Evolutionary conservation across 2,113 vertebrate genomes (phyloP).

Genomic region (Marcusenius ussheri): DNA sequence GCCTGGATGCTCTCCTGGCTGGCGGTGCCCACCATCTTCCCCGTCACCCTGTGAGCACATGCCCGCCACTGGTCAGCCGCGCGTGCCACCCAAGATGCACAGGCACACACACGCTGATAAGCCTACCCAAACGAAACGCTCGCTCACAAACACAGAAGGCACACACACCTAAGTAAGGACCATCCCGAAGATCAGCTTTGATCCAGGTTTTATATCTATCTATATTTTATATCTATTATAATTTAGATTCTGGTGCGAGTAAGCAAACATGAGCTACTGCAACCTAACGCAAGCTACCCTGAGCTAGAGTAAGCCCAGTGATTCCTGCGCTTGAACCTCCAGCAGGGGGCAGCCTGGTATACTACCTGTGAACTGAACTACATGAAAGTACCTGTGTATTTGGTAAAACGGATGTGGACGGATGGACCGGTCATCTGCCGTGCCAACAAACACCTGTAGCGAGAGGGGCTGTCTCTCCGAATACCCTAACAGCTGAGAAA

Average conservation of each 20-base stretch:
- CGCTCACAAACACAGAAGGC: neutral
- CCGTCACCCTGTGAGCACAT: slow-evolving; percentile 67
- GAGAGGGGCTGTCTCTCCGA: slow-evolving; percentile 76
- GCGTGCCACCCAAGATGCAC: neutral
- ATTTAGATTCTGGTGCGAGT: neutral
- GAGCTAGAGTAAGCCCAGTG: neutral
- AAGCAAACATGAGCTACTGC: neutral
- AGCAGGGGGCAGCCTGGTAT: neutral
- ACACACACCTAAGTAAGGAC: neutral
- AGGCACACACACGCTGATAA: neutral
- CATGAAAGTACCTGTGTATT: slow-evolving; percentile 66
- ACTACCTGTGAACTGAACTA: neutral
- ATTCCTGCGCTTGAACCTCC: neutral
- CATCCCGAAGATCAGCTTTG: neutral
- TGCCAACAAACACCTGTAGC: slow-evolving; percentile 86
- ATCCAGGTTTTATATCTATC: neutral
- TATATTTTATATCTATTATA: neutral
- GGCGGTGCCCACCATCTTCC: slow-evolving; percentile 86
- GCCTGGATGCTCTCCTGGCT: slow-evolving; percentile 82
- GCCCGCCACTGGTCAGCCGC: neutral
- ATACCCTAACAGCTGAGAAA: slow-evolving; percentile 73
- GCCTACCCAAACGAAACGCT: neutral
- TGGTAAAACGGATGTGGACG: slow-evolving; percentile 87
- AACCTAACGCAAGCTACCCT: neutral
- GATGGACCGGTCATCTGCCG: slow-evolving; percentile 80